Conservation (phyloP, 2,888 invertebrate genomes). For the Argynnis bischoffii region DNA sequence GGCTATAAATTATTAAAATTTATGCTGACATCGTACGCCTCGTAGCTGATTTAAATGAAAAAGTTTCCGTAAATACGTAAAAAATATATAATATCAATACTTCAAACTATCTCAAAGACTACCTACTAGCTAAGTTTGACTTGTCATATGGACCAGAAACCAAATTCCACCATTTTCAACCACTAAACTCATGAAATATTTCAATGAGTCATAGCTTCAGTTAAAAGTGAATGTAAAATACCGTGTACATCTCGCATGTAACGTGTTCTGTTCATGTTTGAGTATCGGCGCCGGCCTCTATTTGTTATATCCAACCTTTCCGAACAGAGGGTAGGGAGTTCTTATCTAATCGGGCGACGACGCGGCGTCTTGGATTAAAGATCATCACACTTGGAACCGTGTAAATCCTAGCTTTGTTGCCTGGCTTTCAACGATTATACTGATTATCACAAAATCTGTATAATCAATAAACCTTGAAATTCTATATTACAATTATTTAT, state of each 20-base stretch:
- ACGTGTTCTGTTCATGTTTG: conserved; percentile 52
- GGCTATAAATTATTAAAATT: conserved; percentile 29
- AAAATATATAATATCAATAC: no score
- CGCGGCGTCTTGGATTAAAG: conserved; percentile 52
- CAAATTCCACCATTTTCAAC: background rate
- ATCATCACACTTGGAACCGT: conserved; percentile 47
- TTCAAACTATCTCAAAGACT: background rate
- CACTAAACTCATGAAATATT: conserved; percentile 11
- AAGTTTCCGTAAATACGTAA: no score
- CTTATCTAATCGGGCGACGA: conserved; percentile 63
- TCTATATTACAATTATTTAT: no score
- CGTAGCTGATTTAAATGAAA: no score
- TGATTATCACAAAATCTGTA: background rate
- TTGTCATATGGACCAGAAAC: background rate
- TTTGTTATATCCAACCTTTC: conserved; percentile 61
- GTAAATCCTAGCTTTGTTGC: conserved; percentile 28
- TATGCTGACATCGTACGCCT: background rate
- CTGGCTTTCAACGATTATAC: conserved; percentile 50
- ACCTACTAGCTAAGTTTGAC: no score
- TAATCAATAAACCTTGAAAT: no score
- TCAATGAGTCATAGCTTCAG: conserved; percentile 30
- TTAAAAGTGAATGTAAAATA: conserved; percentile 48
- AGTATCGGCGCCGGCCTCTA: conserved; percentile 60
- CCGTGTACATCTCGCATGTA: conserved; percentile 54
- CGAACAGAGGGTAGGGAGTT: conserved; percentile 42